Evolutionary conservation across 2,888 invertebrate species (phyloP), one percentile per base, ranked within the genome.

Genomic region (Hipparchia sbordonii): DNA sequence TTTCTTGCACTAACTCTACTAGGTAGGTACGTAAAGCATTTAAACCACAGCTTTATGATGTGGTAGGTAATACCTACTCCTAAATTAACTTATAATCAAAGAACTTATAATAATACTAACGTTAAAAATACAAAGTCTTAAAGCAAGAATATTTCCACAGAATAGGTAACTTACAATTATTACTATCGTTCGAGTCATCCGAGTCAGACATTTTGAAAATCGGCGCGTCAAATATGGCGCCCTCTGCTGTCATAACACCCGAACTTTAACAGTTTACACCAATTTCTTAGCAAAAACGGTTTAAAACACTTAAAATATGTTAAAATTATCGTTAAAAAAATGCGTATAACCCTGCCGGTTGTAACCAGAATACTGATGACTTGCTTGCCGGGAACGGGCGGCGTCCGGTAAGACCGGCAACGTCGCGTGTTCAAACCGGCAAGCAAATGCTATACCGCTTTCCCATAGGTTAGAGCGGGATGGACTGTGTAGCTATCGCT

Each of bases 291-390:
- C 7, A 6, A 8, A 13, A 56, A 7, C 8, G 2, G 2, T 33
- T 59, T 0, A 2, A 60, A 59, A 60, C 33, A 60, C 59, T 10
- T 1, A 51, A 70, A 59, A 57, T 65, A 56, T 48, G 10, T 23
- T 39, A 33, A 51, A 51, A 71, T 2, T 51, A 13, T 10, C 33
- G 52, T 46, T 9, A 56, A 70, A 72, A 72, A 72, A 9, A 67
- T 65, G 56, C 74, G 74, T 74, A 72, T 39, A 33, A 1, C 65
- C 63, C 56, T 39, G 54, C 77, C 76, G 75, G 75, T 60, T 60
- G 74, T 59, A 69, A 65, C 54, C 56, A 70, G 74, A 71, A 71
- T 71, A 75, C 72, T 74, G 74, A 59, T 68, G 10, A 12, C 10
- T 60, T 59, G n/a, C 59, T 70, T n/a, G n/a, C 60, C 71, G 66